These are phyloP conservation scores for Clitarchus hookeri DNA, from an alignment of 2,888 invertebrate species.

Conservation along the genomic window DNA sequence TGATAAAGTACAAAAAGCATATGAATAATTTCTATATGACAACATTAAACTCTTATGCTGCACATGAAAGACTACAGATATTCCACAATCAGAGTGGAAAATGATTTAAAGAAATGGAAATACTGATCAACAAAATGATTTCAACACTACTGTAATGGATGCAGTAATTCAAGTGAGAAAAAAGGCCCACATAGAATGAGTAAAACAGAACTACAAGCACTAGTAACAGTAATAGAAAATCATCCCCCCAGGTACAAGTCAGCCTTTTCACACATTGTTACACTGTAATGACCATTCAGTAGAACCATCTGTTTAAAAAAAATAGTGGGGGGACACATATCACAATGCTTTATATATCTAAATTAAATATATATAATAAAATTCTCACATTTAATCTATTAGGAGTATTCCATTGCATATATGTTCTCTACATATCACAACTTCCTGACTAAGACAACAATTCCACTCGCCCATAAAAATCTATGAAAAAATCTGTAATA, in stretches of 20 bases:
- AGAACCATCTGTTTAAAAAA: slow-evolving; percentile 8
- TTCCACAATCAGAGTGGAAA: slow-evolving; percentile 19
- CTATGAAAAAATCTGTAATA: slow-evolving; percentile 5
- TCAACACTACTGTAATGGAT: slow-evolving; percentile 17
- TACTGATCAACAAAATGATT: slow-evolving; percentile 31
- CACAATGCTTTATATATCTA: slow-evolving; percentile 14
- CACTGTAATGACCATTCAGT: not conserved
- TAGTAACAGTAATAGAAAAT: slow-evolving; percentile 9
- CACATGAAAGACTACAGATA: slow-evolving; percentile 34
- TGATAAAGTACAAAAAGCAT: slow-evolving; percentile 40
- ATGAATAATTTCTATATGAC: slow-evolving; percentile 34
- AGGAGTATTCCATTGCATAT: slow-evolving; percentile 10
- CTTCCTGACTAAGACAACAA: slow-evolving; percentile 4
- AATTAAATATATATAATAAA: slow-evolving; percentile 14
- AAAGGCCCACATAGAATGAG: not conserved
- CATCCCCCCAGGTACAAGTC: slow-evolving; percentile 14
- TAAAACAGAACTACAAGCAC: slow-evolving; percentile 1
- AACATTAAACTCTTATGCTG: slow-evolving; percentile 28
- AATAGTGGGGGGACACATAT: slow-evolving; percentile 2
- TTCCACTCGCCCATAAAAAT: not conserved
- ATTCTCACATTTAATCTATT: slow-evolving; percentile 14
- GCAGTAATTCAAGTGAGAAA: not conserved
- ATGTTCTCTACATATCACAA: slow-evolving; percentile 9
- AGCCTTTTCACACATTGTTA: slow-evolving; percentile 14
- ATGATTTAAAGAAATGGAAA: slow-evolving; percentile 23